Percentiles rank a stretch among this genome's conserved stretches.
Conservation (phyloP, 1,140 invertebrate species). For the Drosophila obscura region DNA sequence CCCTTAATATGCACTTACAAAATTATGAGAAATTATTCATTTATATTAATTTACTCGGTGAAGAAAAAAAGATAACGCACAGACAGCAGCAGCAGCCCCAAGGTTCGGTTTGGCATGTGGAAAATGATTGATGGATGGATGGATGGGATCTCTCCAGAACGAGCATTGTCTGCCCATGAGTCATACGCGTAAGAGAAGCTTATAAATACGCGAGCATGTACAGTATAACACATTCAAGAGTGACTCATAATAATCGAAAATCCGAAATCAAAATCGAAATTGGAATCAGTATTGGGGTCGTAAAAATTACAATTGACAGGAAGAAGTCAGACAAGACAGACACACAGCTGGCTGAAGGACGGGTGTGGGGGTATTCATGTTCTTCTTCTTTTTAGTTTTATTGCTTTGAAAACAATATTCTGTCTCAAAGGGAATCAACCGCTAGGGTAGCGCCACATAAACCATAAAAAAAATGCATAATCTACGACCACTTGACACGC, state of each 20-base stretch:
- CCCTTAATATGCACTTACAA: constrained; percentile 27
- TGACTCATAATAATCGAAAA: constrained; percentile 52
- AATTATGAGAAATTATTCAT: constrained; percentile 54
- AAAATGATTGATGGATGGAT: constrained; percentile 69
- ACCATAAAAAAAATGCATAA: constrained; percentile 67
- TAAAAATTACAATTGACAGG: constrained; percentile 71
- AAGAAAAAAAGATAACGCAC: neutral
- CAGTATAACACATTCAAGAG: constrained; percentile 8
- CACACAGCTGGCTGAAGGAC: constrained; percentile 15
- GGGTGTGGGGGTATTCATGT: constrained; percentile 10
- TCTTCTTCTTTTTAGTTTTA: constrained; percentile 24
- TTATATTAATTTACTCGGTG: constrained; percentile 65
- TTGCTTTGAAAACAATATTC: constrained; percentile 41
- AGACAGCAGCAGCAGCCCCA: constrained; percentile 8
- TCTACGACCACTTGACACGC: constrained; percentile 78
- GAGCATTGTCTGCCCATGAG: constrained; percentile 43
- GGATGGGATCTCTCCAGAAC: constrained; percentile 10
- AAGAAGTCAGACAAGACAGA: neutral
- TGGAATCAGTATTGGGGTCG: constrained; percentile 31
- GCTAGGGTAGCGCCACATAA: constrained; percentile 66
- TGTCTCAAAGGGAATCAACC: constrained; percentile 13
- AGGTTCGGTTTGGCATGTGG: constrained; percentile 26
- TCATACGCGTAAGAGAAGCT: constrained; percentile 29
- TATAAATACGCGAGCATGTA: neutral
- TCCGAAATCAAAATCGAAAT: constrained; percentile 14